Conservation (phyloP, 2,797 vertebrate genomes). For the Cuniculus paca region DNA sequence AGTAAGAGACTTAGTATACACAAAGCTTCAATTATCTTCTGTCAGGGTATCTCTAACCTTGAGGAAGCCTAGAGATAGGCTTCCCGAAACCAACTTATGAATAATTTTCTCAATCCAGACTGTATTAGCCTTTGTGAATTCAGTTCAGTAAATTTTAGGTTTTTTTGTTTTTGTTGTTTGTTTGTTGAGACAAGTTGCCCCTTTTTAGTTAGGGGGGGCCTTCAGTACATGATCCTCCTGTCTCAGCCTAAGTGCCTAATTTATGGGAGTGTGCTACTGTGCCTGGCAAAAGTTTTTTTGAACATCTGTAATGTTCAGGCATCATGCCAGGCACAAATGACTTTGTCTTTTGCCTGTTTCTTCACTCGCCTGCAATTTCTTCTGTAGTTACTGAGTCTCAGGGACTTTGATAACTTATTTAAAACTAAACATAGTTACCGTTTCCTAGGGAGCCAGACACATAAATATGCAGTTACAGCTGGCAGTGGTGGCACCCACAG, state of each 20-base stretch:
- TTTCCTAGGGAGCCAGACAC: neutral
- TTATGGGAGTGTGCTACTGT: neutral
- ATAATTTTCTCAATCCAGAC: constrained; percentile 54
- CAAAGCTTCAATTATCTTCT: constrained; percentile 36
- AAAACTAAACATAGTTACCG: constrained; percentile 24
- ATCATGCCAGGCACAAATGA: constrained; percentile 39
- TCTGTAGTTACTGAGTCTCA: constrained; percentile 57
- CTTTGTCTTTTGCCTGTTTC: constrained; percentile 53
- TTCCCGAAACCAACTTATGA: constrained; percentile 44
- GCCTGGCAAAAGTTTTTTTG: neutral
- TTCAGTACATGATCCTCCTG: neutral
- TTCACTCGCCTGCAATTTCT: constrained; percentile 39
- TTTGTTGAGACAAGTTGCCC: neutral
- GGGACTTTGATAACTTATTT: constrained; percentile 46
- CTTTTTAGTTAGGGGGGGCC: neutral
- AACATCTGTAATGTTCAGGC: neutral
- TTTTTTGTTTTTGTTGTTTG: neutral
- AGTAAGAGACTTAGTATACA: constrained; percentile 23
- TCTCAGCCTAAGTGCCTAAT: neutral
- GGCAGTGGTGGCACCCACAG: neutral
- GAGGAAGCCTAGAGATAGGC: constrained; percentile 8
- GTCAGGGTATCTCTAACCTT: constrained; percentile 41
- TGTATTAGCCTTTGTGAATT: constrained; percentile 45
- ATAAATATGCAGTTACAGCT: constrained; percentile 18
- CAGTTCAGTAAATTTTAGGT: neutral